Evolutionary conservation across 2,113 vertebrate genomes (phyloP).

Genomic region (Apodemus sylvaticus): DNA sequence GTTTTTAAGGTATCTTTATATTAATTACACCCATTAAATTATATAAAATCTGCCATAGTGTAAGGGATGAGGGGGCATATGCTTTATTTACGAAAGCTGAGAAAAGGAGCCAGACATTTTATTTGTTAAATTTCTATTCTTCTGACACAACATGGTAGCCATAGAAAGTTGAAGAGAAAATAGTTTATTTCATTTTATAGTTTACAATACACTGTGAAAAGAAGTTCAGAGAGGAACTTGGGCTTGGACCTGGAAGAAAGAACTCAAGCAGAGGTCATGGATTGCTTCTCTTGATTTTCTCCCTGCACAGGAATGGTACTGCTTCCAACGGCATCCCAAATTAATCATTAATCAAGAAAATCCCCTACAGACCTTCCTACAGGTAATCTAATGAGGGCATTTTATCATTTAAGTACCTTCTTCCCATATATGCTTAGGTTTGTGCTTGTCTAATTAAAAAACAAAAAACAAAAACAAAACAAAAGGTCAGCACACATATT

Average conservation of each 20-base stretch:
- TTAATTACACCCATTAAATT: neutral
- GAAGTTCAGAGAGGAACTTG: neutral
- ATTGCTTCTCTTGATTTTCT: neutral
- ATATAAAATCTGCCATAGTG: neutral
- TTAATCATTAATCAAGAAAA: neutral
- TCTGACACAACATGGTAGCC: neutral
- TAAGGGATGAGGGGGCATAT: neutral
- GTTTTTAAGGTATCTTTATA: neutral
- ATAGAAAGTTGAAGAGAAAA: neutral
- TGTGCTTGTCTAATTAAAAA: neutral
- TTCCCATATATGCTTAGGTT: neutral
- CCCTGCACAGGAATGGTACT: neutral
- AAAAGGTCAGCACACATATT: neutral
- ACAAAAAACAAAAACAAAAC: too few species aligned
- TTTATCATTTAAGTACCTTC: neutral
- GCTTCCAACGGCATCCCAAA: neutral
- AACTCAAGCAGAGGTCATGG: neutral
- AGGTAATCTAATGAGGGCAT: neutral
- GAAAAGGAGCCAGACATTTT: neutral
- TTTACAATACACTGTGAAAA: neutral
- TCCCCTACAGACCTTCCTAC: neutral
- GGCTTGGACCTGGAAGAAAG: too few species aligned
- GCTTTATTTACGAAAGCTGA: neutral
- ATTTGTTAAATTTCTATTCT: neutral
- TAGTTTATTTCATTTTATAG: neutral